Conservation (phyloP, 2,113 vertebrate species). For the Alligator sinensis region DNA sequence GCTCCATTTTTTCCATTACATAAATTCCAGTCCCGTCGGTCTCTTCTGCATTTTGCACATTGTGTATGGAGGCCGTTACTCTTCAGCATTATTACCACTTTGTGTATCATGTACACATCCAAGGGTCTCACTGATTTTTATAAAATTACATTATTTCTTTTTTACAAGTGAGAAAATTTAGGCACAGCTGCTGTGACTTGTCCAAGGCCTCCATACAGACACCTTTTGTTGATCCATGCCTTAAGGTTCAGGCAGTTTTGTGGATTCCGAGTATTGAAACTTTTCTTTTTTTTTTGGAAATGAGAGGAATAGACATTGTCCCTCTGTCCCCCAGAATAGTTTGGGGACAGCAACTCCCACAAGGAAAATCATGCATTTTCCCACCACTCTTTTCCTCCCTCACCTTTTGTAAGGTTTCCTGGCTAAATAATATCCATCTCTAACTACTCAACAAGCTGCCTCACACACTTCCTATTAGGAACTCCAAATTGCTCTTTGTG, state of each 20-base stretch:
- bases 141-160: not conserved
- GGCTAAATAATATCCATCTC: not conserved
- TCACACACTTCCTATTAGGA: not conserved
- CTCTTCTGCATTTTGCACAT: not conserved
- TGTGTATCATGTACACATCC: not conserved
- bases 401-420: not conserved
- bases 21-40: not conserved
- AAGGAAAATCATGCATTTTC: not conserved
- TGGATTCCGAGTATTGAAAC: not conserved
- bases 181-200: not conserved
- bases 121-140: slow-evolving; percentile 27
- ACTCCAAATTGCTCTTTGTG: no score
- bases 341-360: not conserved
- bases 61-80: slow-evolving; percentile 34
- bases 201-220: not conserved
- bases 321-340: not conserved
- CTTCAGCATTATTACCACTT: not conserved
- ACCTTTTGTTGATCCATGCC: not conserved
- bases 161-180: slow-evolving; percentile 11
- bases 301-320: not conserved
- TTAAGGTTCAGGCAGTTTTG: not conserved
- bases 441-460: not conserved
- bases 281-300: not conserved
- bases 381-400: not conserved
- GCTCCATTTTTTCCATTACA: not conserved